Percentiles rank a stretch among this genome's conserved stretches.
These are phyloP conservation scores for Mylabris phalerata DNA, from an alignment of 1,140 invertebrate genomes.

Conservation along the genomic window DNA sequence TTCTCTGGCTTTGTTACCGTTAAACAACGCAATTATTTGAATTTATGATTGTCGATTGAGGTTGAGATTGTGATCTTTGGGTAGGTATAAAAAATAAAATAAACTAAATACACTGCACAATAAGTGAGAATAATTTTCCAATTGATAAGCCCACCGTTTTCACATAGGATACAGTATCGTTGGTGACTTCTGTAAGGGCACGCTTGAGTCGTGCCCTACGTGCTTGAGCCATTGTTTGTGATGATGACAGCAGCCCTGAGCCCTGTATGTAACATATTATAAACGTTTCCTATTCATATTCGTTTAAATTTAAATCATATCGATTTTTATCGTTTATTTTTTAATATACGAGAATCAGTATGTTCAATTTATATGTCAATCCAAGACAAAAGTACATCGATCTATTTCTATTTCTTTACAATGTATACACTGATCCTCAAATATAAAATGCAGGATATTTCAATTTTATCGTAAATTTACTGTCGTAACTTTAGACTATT, in stretches of 20 bases:
- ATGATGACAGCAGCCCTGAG: slow-evolving; percentile 67
- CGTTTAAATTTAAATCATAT: neutral
- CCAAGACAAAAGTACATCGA: too few species aligned
- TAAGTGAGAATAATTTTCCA: slow-evolving; percentile 13
- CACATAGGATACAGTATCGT: slow-evolving; percentile 78
- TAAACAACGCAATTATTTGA: too few species aligned
- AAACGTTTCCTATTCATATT: neutral
- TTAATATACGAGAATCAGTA: neutral
- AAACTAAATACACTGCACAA: too few species aligned
- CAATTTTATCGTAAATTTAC: too few species aligned
- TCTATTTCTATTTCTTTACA: too few species aligned
- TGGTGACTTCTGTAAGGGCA: slow-evolving; percentile 80
- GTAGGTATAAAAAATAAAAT: too few species aligned
- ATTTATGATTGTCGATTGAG: too few species aligned
- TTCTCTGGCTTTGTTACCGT: too few species aligned
- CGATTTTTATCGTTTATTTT: neutral
- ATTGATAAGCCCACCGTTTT: slow-evolving; percentile 63
- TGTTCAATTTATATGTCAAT: neutral
- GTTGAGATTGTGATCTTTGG: too few species aligned
- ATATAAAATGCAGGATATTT: too few species aligned
- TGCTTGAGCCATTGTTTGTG: slow-evolving; percentile 74
- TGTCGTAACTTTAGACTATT: too few species aligned
- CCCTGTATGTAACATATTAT: slow-evolving; percentile 48
- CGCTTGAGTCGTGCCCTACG: slow-evolving; percentile 71
- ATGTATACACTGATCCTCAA: too few species aligned